phyloP scores from a whole-genome alignment of 92 coral and sea anemone genomes.

The Ricordea florida region DNA sequence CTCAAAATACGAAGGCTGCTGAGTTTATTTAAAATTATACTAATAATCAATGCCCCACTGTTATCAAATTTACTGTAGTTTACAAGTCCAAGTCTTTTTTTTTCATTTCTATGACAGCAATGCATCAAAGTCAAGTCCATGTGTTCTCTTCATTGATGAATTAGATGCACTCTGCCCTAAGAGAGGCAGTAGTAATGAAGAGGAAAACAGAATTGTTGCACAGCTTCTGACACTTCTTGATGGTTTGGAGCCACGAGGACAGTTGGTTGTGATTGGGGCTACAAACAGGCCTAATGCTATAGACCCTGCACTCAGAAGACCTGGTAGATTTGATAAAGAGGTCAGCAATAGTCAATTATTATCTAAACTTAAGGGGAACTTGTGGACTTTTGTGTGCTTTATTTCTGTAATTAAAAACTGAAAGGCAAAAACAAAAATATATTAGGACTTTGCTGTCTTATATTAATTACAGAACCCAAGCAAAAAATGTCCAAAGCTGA shows the following conservation, averaged over 20 bases:
- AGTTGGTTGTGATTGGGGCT: conserved; percentile 87
- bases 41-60: too few relatives aligned
- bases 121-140: conserved; percentile 77
- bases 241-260: conserved; percentile 74
- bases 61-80: too few relatives aligned
- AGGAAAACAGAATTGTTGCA: conserved; percentile 87
- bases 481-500: not conserved
- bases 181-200: conserved; percentile 78
- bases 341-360: conserved; percentile 18
- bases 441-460: too few relatives aligned
- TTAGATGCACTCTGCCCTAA: conserved; percentile 95
- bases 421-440: too few relatives aligned
- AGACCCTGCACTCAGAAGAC: conserved; percentile 94
- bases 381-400: not conserved
- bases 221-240: conserved; percentile 94
- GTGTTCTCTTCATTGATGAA: conserved; percentile 96
- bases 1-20: too few relatives aligned
- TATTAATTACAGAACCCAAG: not conserved
- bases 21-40: too few relatives aligned
- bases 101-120: conserved; percentile 47
- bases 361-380: not conserved
- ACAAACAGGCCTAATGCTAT: conserved; percentile 98
- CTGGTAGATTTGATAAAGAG: conserved; percentile 98
- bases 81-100: too few relatives aligned
- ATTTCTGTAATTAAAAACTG: too few relatives aligned